Percentiles rank a stretch among this genome's conserved stretches.
Conservation (phyloP, 2,113 vertebrate genomes). For the Sphaerodactylus townsendi region DNA sequence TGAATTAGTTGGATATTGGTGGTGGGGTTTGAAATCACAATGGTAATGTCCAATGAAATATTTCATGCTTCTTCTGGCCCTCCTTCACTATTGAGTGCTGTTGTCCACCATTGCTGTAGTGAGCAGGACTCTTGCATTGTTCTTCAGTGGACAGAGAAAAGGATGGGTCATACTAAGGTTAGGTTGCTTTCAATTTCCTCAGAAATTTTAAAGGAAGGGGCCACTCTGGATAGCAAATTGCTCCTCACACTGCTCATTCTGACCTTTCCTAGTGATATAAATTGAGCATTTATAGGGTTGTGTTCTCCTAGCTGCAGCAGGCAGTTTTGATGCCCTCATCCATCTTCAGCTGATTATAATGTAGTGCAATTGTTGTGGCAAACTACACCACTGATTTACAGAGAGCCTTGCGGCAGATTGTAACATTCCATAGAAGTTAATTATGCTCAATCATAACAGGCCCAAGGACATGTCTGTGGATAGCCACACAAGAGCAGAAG, state of each 20-base stretch:
- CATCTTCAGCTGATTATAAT: not conserved
- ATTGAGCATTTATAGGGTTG: not conserved
- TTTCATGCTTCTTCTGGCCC: too few relatives aligned
- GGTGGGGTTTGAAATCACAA: too few relatives aligned
- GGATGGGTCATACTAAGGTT: too few relatives aligned
- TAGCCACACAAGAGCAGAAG: conserved; percentile 4
- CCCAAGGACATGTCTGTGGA: conserved; percentile 35
- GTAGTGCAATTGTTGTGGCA: not conserved
- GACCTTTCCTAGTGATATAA: not conserved
- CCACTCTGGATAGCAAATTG: not conserved
- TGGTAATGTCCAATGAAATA: too few relatives aligned
- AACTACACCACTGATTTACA: conserved; percentile 17
- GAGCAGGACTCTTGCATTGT: too few relatives aligned
- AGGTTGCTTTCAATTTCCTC: not conserved
- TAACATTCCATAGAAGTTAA: conserved; percentile 34
- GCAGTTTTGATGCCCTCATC: not conserved
- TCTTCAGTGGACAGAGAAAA: too few relatives aligned
- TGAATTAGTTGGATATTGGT: too few relatives aligned
- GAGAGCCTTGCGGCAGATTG: not conserved
- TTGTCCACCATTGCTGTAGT: too few relatives aligned
- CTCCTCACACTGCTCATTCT: too few relatives aligned
- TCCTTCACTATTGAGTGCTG: too few relatives aligned
- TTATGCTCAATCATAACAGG: conserved; percentile 13
- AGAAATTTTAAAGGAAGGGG: not conserved
- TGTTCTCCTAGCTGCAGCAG: not conserved